Conservation (phyloP, 2,888 invertebrate genomes). For the Lamproptera curius region DNA sequence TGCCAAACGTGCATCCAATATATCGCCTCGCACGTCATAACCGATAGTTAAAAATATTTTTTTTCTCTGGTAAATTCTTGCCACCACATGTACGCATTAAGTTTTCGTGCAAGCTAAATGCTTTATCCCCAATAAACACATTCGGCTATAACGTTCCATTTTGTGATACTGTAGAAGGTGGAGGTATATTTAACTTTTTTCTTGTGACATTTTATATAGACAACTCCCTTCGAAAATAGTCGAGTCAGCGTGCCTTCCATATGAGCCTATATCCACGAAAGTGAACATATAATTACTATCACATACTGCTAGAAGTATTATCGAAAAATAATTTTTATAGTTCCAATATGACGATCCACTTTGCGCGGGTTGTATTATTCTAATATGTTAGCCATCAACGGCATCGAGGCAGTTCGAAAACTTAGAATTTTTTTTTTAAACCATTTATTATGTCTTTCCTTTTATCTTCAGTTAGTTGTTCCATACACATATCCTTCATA, state of each 20-base stretch:
- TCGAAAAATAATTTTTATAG: too few species aligned
- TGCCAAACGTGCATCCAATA: not conserved
- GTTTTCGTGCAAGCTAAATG: not conserved
- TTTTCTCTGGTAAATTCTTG: not conserved
- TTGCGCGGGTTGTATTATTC: too few species aligned
- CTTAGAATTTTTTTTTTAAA: too few species aligned
- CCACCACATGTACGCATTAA: not conserved
- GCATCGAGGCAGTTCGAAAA: too few species aligned
- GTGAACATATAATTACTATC: too few species aligned
- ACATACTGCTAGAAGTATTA: too few species aligned
- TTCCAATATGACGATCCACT: too few species aligned
- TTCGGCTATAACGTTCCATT: not conserved
- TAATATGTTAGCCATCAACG: too few species aligned
- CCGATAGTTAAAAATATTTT: not conserved
- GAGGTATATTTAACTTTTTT: not conserved
- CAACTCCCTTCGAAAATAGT: not conserved
- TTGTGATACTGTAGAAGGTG: not conserved
- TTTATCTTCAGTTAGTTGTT: too few species aligned
- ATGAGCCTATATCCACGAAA: not conserved
- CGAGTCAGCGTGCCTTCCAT: not conserved
- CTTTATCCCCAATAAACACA: not conserved
- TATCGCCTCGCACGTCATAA: too few species aligned
- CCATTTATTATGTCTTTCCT: too few species aligned
- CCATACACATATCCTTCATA: too few species aligned
- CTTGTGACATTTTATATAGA: not conserved